These are phyloP conservation scores for Gymnothorax reevesii DNA, from an alignment of 2,797 vertebrate genomes.

Conservation along the genomic window DNA sequence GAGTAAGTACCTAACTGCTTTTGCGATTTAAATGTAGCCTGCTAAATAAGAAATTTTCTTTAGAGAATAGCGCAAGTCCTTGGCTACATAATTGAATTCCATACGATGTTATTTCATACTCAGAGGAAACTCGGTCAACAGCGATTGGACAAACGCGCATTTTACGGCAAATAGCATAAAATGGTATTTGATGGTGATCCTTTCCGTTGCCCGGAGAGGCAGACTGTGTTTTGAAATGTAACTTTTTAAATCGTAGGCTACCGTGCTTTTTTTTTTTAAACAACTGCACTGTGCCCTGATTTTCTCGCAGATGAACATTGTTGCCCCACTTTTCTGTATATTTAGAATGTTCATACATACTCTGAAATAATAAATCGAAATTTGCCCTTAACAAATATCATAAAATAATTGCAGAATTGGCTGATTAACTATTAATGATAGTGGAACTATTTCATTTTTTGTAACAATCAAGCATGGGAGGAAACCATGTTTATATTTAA, in stretches of 20 bases:
- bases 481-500: background rate
- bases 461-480: conserved; percentile 14
- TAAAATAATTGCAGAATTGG: conserved; percentile 19
- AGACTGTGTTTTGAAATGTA: background rate
- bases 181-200: background rate
- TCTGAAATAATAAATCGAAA: background rate
- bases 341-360: background rate
- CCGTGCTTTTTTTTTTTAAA: background rate
- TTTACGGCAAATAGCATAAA: background rate
- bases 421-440: background rate
- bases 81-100: background rate
- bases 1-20: background rate
- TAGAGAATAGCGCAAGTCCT: background rate
- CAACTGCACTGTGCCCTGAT: background rate
- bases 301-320: background rate
- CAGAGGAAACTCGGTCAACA: background rate
- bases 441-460: conserved; percentile 13
- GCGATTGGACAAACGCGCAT: background rate
- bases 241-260: background rate
- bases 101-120: background rate
- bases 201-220: background rate
- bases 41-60: background rate
- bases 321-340: background rate
- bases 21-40: background rate
- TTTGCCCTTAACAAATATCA: conserved; percentile 19